Conservation (phyloP, 1,140 invertebrate species). For the Drosophila busckii region DNA sequence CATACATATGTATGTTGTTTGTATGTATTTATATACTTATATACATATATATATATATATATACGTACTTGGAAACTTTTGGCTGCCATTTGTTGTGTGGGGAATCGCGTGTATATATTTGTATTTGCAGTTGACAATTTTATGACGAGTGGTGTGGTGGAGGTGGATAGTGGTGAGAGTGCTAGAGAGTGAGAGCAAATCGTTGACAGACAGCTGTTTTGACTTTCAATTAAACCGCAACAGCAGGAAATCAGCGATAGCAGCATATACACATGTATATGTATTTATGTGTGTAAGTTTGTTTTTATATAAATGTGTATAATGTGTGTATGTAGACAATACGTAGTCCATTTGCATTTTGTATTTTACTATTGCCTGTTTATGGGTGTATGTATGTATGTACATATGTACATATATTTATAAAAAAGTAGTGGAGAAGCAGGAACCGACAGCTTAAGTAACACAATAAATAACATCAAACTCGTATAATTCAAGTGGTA, state of each 20-base stretch:
- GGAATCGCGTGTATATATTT: conserved; percentile 46
- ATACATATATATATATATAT: not conserved
- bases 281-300: not conserved
- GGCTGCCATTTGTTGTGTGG: conserved; percentile 60
- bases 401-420: not conserved
- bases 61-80: conserved; percentile 11
- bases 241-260: conserved; percentile 27
- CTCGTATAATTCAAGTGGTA: too few species aligned
- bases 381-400: not conserved
- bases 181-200: not conserved
- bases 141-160: conserved; percentile 7
- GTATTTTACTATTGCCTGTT: too few species aligned
- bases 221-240: conserved; percentile 48
- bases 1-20: conserved; percentile 26
- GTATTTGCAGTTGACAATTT: conserved; percentile 18
- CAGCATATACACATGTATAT: conserved; percentile 1
- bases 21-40: conserved; percentile 7
- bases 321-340: too few species aligned
- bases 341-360: too few species aligned
- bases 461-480: too few species aligned
- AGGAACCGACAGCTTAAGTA: too few species aligned
- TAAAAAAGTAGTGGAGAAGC: too few species aligned
- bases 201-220: conserved; percentile 63
- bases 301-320: not conserved
- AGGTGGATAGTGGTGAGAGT: conserved; percentile 8